phyloP scores from a whole-genome alignment of 2,113 vertebrate genomes.

The Propithecus coquereli region DNA sequence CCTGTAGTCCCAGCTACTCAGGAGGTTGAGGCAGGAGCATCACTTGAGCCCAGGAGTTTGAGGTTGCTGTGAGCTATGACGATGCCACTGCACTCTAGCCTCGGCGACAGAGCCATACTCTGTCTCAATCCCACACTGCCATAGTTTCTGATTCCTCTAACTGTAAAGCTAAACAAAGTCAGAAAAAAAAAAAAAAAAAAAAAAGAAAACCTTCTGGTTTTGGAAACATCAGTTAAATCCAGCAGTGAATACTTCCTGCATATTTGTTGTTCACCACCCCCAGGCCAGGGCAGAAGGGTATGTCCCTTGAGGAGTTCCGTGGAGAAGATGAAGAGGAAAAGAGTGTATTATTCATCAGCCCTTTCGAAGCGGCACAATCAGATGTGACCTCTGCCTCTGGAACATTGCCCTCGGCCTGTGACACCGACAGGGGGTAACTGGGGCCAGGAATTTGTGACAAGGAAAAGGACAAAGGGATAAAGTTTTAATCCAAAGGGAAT shows the following conservation, averaged over 20 bases:
- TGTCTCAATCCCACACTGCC: too few species aligned
- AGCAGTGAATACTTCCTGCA: not conserved
- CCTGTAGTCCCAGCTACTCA: not conserved
- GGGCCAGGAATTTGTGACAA: not conserved
- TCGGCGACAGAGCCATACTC: not conserved
- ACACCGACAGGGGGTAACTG: not conserved
- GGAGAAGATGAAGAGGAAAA: not conserved
- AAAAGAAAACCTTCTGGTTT: not conserved
- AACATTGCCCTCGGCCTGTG: not conserved
- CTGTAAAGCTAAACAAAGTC: too few species aligned
- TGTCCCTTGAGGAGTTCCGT: fast-evolving
- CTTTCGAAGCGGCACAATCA: not conserved
- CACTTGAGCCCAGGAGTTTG: not conserved
- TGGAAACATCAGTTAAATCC: not conserved
- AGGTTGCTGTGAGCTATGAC: not conserved
- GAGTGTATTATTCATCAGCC: slow-evolving; percentile 28
- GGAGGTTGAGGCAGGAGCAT: not conserved
- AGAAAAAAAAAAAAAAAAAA: not conserved
- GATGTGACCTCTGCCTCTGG: not conserved
- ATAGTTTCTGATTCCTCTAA: too few species aligned
- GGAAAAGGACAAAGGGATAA: slow-evolving; percentile 27
- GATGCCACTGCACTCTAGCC: not conserved
- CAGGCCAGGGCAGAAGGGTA: not conserved
- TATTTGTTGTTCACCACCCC: not conserved
- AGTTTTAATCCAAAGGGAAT: not conserved